Evolutionary conservation across 1,140 invertebrate species (phyloP), one percentile per base, ranked within the genome.

Genomic region (Hylyphantes graminicola): DNA sequence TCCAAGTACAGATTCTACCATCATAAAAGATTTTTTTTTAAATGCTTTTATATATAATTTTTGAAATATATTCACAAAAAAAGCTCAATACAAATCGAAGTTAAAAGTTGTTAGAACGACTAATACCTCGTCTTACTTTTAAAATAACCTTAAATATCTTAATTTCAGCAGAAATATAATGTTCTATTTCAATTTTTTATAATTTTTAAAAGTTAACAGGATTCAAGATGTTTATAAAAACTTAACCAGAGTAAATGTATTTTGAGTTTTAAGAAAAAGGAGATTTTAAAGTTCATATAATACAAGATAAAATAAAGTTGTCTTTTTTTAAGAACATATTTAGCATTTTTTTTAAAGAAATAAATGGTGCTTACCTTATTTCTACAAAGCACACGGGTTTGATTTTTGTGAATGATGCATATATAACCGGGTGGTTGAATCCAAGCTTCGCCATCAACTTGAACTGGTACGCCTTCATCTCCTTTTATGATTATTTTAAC

Each of bases 381-480:
- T 68, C 97, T 91, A 87, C 95, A 97, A 7, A 99, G 90, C 94
- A 99, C 97, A 91, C 98, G 97, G 88, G 97, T 96, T 84, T 97
- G 92, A 90, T 98, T 99, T 90, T 98, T 98, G 89, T 98, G 97
- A 86, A 97, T 93, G 78, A 99, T 98, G 64, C 96, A 93, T 87
- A 99, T 97, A 87, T 97, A 96, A 51, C 97, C 97, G 0, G 97
- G 97, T 0, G 96, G 96, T 90, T 99, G 97, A n/a, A 98, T 92
- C 97, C 97, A 99, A 11, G 97, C 97, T 91, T 99, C 97, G 0
- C 97, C 97, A 90, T 99, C 97, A 19, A 98, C 97, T 91, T 98
- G 96, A 93, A 91, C 94, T 15, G 96, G 96, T 55, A 97, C 95
- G 78, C 94, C 94, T 90, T 96, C 95, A 64, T 95, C 94, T 86